Evolutionary conservation across 2,888 invertebrate genomes (phyloP), one percentile per base, ranked within the genome.

Genomic region (Calameuta pallipes): DNA sequence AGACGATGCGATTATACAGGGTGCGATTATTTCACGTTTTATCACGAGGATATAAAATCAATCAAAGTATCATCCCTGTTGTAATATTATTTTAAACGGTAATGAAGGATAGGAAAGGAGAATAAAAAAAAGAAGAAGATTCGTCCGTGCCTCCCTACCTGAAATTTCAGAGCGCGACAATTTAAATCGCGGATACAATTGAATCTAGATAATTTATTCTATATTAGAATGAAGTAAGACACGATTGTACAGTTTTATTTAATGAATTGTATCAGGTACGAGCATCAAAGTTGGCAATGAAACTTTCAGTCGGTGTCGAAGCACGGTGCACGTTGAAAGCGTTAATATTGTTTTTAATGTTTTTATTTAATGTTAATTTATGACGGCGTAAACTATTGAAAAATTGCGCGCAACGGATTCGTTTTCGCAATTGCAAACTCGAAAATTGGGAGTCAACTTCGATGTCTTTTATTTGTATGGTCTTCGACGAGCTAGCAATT

Each of bases 181-280:
- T 41, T 82, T 79, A 71, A 78, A 80, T 34, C 77, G 41, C 41
- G 33, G 34, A 70, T 81, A 80, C 81, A 82, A 83, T 86, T 85
- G 82, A 85, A 83, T 80, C 79, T 86, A 85, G 84, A 85, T 85
- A 81, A 87, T 87, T 89, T 88, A 89, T 89, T 89, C 86, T 89
- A 88, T 86, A 89, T 89, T 85, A 83, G 83, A 85, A 85, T 83
- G 83, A 81, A 78, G 75, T 78, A 78, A 37, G 76, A 71, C 30
- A 71, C 30, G 69, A 82, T 76, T 83, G 84, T 85, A 83, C 76
- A 85, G 81, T 82, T 41, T 83, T 81, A 83, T 82, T 83, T 81
- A 82, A 83, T 73, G 69, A 81, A 80, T 81, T 79, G 81, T 82
- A 82, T 83, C 80, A 75, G 80, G 82, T 75, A 75, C 35, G 15